A percentile compares a stretch with the other conserved stretches of the same genome.
These are phyloP conservation scores for Trichogramma dendrolimi DNA, from an alignment of 2,888 invertebrate genomes.

Conservation along the genomic window DNA sequence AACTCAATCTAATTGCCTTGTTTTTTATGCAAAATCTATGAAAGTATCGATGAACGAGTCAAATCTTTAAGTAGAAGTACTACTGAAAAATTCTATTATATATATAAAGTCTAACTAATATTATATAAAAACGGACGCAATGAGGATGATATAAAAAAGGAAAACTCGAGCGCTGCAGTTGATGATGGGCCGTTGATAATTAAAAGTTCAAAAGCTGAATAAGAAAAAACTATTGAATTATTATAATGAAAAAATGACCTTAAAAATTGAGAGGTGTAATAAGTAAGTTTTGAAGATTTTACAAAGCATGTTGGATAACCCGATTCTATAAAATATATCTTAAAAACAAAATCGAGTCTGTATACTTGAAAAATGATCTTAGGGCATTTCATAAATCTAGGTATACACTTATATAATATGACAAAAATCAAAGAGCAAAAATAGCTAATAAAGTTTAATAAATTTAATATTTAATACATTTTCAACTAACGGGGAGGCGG, in stretches of 20 bases:
- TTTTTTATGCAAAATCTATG: conserved; percentile 50
- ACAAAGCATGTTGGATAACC: conserved; percentile 38
- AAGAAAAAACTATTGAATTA: conserved; percentile 32
- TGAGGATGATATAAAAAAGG: conserved; percentile 28
- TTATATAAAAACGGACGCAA: conserved; percentile 25
- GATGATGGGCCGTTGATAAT: conserved; percentile 34
- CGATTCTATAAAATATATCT: conserved; percentile 28
- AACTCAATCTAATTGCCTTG: conserved; percentile 52
- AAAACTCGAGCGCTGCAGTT: conserved; percentile 31
- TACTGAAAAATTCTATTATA: conserved; percentile 36
- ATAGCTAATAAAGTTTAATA: conserved; percentile 32
- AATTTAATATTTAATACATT: conserved; percentile 24
- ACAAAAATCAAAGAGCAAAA: conserved; percentile 28
- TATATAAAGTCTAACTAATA: conserved; percentile 30
- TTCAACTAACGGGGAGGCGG: conserved; percentile 33
- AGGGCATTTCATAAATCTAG: conserved; percentile 42
- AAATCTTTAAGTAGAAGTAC: conserved; percentile 39
- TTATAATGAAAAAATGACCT: conserved; percentile 29
- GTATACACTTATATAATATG: conserved; percentile 29
- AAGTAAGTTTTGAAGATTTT: conserved; percentile 46
- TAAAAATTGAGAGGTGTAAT: conserved; percentile 34
- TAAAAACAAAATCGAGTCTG: conserved; percentile 38
- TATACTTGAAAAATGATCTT: conserved; percentile 39
- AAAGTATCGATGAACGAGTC: conserved; percentile 47
- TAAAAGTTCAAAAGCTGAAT: conserved; percentile 42